phyloP scores from a whole-genome alignment of 2,113 vertebrate genomes.

The Rhizomys pruinosus region DNA sequence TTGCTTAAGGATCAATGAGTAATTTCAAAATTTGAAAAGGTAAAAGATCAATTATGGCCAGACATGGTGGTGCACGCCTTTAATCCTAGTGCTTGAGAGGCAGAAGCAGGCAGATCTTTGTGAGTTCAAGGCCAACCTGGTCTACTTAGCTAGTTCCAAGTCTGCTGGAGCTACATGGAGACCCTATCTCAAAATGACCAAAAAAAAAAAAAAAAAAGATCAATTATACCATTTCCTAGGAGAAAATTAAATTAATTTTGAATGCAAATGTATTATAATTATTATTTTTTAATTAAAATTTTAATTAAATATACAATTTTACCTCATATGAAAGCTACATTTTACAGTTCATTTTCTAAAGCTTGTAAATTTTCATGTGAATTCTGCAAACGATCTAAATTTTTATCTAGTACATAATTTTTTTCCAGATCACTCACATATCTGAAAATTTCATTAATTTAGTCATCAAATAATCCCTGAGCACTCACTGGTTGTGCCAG shows the following conservation, averaged over 20 bases:
- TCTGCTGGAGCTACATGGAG: too few species aligned
- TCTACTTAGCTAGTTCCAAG: too few species aligned
- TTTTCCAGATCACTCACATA: neutral
- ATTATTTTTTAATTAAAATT: neutral
- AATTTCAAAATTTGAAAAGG: slow-evolving; percentile 15
- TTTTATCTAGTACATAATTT: slow-evolving; percentile 31
- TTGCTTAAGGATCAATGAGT: slow-evolving; percentile 36
- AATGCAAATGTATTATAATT: neutral
- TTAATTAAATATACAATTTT: neutral
- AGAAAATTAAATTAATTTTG: neutral
- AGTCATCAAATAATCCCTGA: neutral
- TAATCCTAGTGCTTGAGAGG: too few species aligned
- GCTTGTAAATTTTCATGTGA: neutral
- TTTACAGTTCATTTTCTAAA: slow-evolving; percentile 29
- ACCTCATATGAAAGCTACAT: neutral
- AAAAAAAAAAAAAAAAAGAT: too few species aligned
- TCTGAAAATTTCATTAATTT: slow-evolving; percentile 4
- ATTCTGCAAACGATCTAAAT: neutral
- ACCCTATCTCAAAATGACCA: too few species aligned
- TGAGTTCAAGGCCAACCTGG: too few species aligned
- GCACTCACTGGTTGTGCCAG: neutral
- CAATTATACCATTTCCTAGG: neutral
- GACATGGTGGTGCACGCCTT: too few species aligned
- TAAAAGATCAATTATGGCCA: neutral
- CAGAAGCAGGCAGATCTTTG: too few species aligned